Conservation (phyloP, 2,797 vertebrate genomes). For the Typhlichthys subterraneus region DNA sequence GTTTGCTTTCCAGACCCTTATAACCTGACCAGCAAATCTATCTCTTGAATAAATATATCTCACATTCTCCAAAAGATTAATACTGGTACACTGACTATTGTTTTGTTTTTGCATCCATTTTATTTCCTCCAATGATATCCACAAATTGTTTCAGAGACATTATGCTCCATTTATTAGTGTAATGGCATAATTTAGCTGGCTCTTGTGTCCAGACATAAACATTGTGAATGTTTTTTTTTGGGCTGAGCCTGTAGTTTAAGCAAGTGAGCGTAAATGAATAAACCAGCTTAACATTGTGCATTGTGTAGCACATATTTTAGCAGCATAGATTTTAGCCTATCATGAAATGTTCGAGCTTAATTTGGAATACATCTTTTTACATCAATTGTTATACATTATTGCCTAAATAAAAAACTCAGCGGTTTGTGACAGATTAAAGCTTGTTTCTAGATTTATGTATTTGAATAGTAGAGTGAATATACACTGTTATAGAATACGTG, state of each 20-base stretch:
- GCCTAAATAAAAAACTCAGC: conserved; percentile 9
- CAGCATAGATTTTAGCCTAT: conserved; percentile 26
- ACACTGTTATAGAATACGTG: background rate
- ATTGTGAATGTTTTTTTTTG: conserved; percentile 17
- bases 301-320: conserved; percentile 16
- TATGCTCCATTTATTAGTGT: conserved; percentile 68
- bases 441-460: too few relatives aligned
- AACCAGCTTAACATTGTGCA: conserved; percentile 26
- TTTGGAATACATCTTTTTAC: too few relatives aligned
- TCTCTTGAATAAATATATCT: conserved; percentile 40
- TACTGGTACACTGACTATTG: conserved; percentile 55
- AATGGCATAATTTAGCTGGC: conserved; percentile 48
- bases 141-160: conserved; percentile 30
- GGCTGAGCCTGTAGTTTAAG: conserved; percentile 14
- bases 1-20: conserved; percentile 9
- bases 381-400: background rate
- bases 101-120: conserved; percentile 17
- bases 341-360: background rate
- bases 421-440: background rate
- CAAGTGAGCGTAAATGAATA: conserved; percentile 18
- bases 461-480: too few relatives aligned
- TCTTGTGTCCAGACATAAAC: conserved; percentile 30
- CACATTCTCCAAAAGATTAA: conserved; percentile 45
- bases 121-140: conserved; percentile 12
- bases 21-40: conserved; percentile 18